A percentile compares a stretch with the other conserved stretches of the same genome.
phyloP scores from a whole-genome alignment of 2,113 vertebrate species.

The Clarias batrachus region DNA sequence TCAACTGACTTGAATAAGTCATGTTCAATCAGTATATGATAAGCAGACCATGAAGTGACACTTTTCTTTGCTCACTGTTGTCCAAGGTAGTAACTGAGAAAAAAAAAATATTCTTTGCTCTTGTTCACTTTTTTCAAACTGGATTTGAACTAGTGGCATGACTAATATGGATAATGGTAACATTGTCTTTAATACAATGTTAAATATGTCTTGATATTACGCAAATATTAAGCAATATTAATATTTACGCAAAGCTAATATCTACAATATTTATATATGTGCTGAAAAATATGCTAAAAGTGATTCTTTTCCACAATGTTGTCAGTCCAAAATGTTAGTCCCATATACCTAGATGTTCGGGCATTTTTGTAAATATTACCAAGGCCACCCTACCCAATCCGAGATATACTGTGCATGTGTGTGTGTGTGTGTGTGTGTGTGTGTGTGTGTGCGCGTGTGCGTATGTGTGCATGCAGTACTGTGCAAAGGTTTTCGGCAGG shows the following conservation, averaged over 20 bases:
- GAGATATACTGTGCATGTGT: too few relatives aligned
- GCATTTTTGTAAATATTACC: too few relatives aligned
- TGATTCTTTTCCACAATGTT: neutral
- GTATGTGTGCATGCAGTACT: too few relatives aligned
- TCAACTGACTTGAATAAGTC: neutral
- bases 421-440: too few relatives aligned
- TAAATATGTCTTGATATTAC: too few relatives aligned
- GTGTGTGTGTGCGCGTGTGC: too few relatives aligned
- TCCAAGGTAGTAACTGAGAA: neutral
- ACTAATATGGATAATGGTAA: neutral
- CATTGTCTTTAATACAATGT: too few relatives aligned
- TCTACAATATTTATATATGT: neutral
- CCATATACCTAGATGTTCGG: neutral
- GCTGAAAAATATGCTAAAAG: neutral
- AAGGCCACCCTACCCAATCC: too few relatives aligned
- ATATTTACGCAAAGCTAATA: neutral
- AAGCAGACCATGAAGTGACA: neutral
- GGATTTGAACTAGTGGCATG: neutral
- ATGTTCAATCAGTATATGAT: slow-evolving; percentile 1
- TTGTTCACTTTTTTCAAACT: neutral
- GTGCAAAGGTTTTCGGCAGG: too few relatives aligned
- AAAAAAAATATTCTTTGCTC: neutral
- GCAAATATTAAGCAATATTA: too few relatives aligned
- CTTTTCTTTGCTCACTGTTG: neutral
- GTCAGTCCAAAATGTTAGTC: neutral